A percentile compares a stretch with the other conserved stretches of the same genome.
phyloP scores from a whole-genome alignment of 2,113 vertebrate genomes.

The Rostratula benghalensis region DNA sequence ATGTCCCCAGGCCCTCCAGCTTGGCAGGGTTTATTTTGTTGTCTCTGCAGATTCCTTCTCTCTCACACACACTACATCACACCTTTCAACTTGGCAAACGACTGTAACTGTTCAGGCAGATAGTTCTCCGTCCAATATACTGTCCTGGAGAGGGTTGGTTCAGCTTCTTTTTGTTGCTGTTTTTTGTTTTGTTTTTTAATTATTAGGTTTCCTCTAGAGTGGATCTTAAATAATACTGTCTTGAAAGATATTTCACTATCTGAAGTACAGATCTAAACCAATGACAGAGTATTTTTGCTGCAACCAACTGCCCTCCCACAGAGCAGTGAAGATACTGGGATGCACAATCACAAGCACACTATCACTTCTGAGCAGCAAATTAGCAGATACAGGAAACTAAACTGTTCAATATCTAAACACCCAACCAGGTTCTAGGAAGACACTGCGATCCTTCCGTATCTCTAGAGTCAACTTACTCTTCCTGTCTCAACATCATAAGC shows the following conservation, averaged over 20 bases:
- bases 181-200: not conserved
- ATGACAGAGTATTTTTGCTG: not conserved
- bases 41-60: not conserved
- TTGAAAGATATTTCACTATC: not conserved
- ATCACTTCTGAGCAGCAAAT: fast-evolving
- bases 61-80: not conserved
- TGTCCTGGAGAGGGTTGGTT: not conserved
- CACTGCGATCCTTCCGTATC: not conserved
- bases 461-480: not conserved
- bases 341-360: fast-evolving
- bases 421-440: not conserved
- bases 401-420: not conserved
- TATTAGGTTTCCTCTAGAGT: not conserved
- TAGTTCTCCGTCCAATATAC: not conserved
- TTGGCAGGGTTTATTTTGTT: not conserved
- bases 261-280: not conserved
- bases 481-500: not conserved
- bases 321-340: not conserved
- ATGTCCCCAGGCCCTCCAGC: not conserved
- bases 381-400: not conserved
- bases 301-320: not conserved
- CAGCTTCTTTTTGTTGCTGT: not conserved
- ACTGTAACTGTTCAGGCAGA: not conserved
- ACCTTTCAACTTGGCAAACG: not conserved
- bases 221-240: not conserved